A percentile compares a stretch with the other conserved stretches of the same genome.
Conservation (phyloP, 53 echinoderm and acorn worm genomes). For the Mesocentrotus franciscanus region DNA sequence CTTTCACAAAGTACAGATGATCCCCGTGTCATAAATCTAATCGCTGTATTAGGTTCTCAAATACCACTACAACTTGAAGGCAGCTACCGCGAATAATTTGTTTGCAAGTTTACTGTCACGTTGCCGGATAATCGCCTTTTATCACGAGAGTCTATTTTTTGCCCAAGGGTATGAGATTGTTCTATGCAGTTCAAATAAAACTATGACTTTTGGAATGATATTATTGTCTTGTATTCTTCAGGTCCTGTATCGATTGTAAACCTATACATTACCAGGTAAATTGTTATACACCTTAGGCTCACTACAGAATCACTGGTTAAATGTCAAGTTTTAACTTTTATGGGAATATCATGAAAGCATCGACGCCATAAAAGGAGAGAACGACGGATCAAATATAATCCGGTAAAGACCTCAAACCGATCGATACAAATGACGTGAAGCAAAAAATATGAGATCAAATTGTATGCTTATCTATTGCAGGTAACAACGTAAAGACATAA, state of each 20-base stretch:
- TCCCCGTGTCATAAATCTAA: neutral
- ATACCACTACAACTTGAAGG: neutral
- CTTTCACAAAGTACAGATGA: neutral
- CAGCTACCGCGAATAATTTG: neutral
- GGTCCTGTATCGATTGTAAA: neutral
- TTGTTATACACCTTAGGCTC: neutral
- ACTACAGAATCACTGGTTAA: neutral
- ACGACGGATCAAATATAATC: neutral
- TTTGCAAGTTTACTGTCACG: neutral
- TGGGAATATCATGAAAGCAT: neutral
- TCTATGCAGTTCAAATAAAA: neutral
- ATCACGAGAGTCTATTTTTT: neutral
- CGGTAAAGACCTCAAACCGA: neutral
- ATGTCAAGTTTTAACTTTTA: neutral
- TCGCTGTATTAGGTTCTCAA: neutral
- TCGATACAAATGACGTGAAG: conserved; percentile 20
- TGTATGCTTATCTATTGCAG: neutral
- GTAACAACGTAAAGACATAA: neutral
- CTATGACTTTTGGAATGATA: neutral
- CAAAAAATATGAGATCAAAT: neutral
- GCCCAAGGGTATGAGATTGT: neutral
- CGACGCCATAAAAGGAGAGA: neutral
- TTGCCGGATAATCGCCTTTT: neutral
- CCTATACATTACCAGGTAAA: neutral
- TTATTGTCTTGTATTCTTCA: too few relatives aligned